Base-by-base conservation (phyloP, 2,797 vertebrate genomes). In the Channallabes apus region DNA sequence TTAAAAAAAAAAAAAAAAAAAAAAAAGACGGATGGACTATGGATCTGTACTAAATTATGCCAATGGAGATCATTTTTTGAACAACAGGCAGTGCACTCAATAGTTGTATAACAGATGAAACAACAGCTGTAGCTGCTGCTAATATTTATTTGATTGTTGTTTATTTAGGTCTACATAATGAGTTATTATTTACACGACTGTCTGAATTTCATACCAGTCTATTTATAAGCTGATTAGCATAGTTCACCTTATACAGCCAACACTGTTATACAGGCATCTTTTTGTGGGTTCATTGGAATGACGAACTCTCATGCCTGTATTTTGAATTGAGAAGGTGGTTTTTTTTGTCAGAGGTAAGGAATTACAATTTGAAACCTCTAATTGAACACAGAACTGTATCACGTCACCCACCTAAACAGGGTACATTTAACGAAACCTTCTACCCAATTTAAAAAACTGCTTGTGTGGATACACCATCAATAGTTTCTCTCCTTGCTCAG, bases 91-190 rank as follows among this genome's bases (percentile, higher is more conserved):
- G 27, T 35, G 9, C 27, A 29, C 54, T 29, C 11, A 32, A 35
- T 1, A 58, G 18, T 32, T 20, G 29, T 41, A 61, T 41, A 41
- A 41, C 22, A 15, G 62, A 3, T 46, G 8, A 80, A 64, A 56
- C n/a, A 75, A 62, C 22, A 80, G 14, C 56, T 41, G 77, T 46
- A 80, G 24, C 56, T 54, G 51, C 51, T 54, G 14, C 6, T 46
- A 79, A 38, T 38, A 80, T 64, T 80, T 64, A 80, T 77, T 59
- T 11, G 15, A 76, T 56, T 76, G n/a, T 11, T 78, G 76, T 61
- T 78, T 78, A 78, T 77, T 35, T 58, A 78, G 56, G 75, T 15
- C 2, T 12, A 54, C 56, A 14, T 59, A 11, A 58, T 58, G 51
- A 58, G n/a, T 20, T 1, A 14, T 22, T 18, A 61, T 22, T 20